These are phyloP conservation scores for Hirudinaria manillensis DNA, from an alignment of 2,888 invertebrate genomes.

Conservation along the genomic window DNA sequence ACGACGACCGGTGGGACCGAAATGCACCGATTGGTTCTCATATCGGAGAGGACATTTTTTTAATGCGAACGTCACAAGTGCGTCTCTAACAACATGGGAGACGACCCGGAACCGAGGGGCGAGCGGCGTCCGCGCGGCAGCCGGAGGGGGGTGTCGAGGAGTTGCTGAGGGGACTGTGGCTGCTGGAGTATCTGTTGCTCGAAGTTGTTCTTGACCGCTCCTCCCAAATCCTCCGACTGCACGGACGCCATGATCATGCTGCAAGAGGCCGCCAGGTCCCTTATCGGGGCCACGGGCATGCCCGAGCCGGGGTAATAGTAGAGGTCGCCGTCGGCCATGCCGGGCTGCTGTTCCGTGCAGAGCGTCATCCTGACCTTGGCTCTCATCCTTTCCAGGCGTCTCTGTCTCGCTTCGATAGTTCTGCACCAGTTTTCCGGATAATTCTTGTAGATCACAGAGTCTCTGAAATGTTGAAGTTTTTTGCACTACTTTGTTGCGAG, in stretches of 20 bases:
- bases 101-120: background rate
- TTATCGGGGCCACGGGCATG: background rate
- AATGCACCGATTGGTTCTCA: background rate
- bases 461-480: constrained; percentile 34
- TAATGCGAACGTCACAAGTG: background rate
- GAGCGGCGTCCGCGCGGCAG: background rate
- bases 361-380: constrained; percentile 38
- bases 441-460: constrained; percentile 52
- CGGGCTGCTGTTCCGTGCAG: constrained; percentile 3
- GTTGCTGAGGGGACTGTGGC: constrained; percentile 3
- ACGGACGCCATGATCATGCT: constrained; percentile 27
- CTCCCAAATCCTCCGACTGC: constrained; percentile 16
- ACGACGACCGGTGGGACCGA: background rate
- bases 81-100: background rate
- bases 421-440: constrained; percentile 40
- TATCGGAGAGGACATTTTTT: background rate
- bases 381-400: constrained; percentile 39
- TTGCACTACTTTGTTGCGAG: too few relatives aligned
- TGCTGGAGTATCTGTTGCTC: background rate
- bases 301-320: background rate
- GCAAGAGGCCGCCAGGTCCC: constrained; percentile 23
- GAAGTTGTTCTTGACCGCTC: constrained; percentile 15
- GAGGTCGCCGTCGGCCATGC: background rate
- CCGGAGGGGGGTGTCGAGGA: background rate
- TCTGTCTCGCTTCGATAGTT: constrained; percentile 40